Evolutionary conservation across 2,797 vertebrate genomes (phyloP).

Genomic region (Denticeps clupeoides): DNA sequence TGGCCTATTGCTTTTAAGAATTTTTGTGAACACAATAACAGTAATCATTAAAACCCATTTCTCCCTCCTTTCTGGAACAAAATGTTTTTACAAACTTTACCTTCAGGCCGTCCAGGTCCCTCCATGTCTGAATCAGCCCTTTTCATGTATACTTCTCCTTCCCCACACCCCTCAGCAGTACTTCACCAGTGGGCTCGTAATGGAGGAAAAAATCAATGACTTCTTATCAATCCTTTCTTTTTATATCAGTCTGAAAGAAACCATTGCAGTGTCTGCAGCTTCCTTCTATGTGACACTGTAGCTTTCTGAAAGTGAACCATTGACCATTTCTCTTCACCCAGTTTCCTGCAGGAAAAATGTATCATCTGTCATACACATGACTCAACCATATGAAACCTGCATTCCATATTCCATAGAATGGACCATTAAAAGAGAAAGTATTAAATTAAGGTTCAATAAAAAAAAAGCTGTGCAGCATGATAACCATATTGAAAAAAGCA

Average conservation of each 20-base stretch:
- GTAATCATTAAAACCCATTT: too few relatives aligned
- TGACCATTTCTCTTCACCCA: too few relatives aligned
- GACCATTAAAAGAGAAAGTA: too few relatives aligned
- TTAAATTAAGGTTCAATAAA: too few relatives aligned
- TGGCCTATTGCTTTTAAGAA: not conserved
- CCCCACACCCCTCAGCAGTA: not conserved
- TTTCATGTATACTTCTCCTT: not conserved
- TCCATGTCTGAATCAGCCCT: not conserved
- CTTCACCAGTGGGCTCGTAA: constrained; percentile 5
- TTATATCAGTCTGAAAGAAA: not conserved
- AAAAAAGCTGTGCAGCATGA: too few relatives aligned
- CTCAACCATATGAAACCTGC: too few relatives aligned
- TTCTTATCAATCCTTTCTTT: constrained; percentile 1
- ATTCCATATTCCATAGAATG: too few relatives aligned
- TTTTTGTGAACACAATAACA: not conserved
- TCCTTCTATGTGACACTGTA: not conserved
- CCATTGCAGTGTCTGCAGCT: not conserved
- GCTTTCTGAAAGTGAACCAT: too few relatives aligned
- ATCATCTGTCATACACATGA: too few relatives aligned
- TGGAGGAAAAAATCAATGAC: constrained; percentile 6
- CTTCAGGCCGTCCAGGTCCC: not conserved
- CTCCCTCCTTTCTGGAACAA: too few relatives aligned
- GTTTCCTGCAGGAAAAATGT: too few relatives aligned
- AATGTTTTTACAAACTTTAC: not conserved
- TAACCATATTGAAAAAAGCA: too few relatives aligned